Base-by-base conservation (phyloP, 2,113 vertebrate genomes). In the Orthonyx spaldingii region DNA sequence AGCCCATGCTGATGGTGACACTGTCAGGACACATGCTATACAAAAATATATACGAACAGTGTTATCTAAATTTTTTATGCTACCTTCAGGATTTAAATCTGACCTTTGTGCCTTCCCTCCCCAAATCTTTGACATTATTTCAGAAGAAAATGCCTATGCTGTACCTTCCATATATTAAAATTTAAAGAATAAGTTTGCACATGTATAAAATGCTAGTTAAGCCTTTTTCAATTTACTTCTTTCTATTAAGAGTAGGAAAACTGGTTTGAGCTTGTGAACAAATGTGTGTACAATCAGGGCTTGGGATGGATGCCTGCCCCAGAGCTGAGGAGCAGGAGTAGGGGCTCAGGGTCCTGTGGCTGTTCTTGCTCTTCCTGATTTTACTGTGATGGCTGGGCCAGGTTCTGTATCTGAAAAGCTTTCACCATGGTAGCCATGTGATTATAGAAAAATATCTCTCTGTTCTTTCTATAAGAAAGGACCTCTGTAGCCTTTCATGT, bases 61-160 rank as follows among this genome's bases (percentile, higher is more conserved):
- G 61, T 19, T 78, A 68, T 74, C 72, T 91, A 44, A 63, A 50
- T 80, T 72, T 81, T 88, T 41, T 89, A 28, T 46, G 41, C 71
- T 82, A 89, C 66, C 32, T 96, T 81, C 63, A 89, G 90, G 72
- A 72, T 93, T 94, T 84, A 90, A 89, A 82, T 90, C 42, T 94
- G 96, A 97, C 94, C 87, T 95, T 93, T 85, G 33, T 71, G n/a
- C 66, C 52, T 91, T 56, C 22, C 30, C 18, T 44, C 6, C 3
- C 15, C 61, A 46, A 56, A n/a, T 87, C 78, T 89, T 91, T 91
- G 77, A 50, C 49, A 15, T 87, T 84, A 57, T 84, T 96, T 92
- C 75, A n/a, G 28, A 70, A 94, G 76, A 89, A 75, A 47, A 35
- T 44, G 79, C 70, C 78, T 78, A 16, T 37, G 66, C 70, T 32